Percentiles rank a stretch among this genome's conserved stretches.
These are phyloP conservation scores for Cisticola juncidis DNA, from an alignment of 2,113 vertebrate species.

Conservation along the genomic window DNA sequence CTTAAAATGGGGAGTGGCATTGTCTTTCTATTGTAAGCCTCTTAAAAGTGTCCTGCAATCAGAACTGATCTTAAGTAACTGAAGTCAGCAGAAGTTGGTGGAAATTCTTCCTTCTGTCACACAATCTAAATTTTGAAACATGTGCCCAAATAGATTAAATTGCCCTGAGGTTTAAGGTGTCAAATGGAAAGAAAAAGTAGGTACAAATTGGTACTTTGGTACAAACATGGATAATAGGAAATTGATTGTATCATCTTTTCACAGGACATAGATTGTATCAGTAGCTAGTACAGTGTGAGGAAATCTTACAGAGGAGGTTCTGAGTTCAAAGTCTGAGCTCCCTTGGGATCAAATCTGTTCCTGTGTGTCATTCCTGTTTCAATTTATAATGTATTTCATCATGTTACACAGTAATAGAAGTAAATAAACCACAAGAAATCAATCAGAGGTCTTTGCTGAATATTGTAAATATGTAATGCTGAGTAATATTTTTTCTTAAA, in stretches of 20 bases:
- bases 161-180: neutral
- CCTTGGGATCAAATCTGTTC: neutral
- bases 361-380: neutral
- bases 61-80: neutral
- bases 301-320: neutral
- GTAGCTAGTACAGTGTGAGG: neutral
- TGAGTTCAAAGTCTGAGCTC: neutral
- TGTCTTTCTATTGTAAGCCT: neutral
- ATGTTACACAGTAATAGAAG: neutral
- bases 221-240: neutral
- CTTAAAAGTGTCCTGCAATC: neutral
- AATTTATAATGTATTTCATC: neutral
- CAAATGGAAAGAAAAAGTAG: neutral
- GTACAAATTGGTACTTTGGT: neutral
- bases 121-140: neutral
- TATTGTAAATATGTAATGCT: neutral
- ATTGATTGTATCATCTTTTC: neutral
- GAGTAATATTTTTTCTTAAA: neutral
- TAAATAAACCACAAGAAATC: neutral
- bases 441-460: neutral
- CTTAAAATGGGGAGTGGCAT: neutral
- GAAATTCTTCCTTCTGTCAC: neutral
- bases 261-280: neutral
- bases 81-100: neutral
- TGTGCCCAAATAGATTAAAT: neutral